These are phyloP conservation scores for Eurois occulta DNA, from an alignment of 2,888 invertebrate species.

Conservation along the genomic window DNA sequence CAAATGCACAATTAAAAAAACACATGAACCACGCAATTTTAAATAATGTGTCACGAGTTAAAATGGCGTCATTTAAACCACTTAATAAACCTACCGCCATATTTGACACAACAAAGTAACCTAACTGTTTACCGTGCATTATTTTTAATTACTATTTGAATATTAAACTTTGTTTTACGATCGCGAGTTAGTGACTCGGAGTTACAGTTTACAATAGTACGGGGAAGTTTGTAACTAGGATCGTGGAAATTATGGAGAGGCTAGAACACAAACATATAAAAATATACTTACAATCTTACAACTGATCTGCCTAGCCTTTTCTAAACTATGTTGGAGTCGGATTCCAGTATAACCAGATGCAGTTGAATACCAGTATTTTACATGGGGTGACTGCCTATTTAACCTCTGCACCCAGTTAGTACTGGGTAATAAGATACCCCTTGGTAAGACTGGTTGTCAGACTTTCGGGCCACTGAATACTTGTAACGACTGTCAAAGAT, in stretches of 20 bases:
- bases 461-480: too few relatives aligned
- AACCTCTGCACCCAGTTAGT: too few relatives aligned
- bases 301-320: too few relatives aligned
- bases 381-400: too few relatives aligned
- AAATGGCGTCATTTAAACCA: constrained; percentile 6
- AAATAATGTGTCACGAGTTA: neutral
- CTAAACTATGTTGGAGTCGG: too few relatives aligned
- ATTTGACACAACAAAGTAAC: constrained; percentile 42
- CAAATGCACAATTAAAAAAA: neutral
- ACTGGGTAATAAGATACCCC: too few relatives aligned
- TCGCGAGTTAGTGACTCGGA: constrained; percentile 46
- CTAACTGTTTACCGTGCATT: constrained; percentile 44
- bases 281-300: too few relatives aligned
- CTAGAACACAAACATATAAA: neutral
- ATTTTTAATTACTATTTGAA: constrained; percentile 71
- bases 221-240: constrained; percentile 42
- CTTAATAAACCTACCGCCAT: constrained; percentile 7
- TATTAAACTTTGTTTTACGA: constrained; percentile 66
- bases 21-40: neutral
- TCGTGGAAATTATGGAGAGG: constrained; percentile 24
- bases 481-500: too few relatives aligned
- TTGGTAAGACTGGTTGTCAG: too few relatives aligned
- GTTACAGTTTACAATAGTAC: constrained; percentile 66
- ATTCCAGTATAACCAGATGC: too few relatives aligned
- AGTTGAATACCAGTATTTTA: too few relatives aligned